phyloP scores from a whole-genome alignment of 92 coral and sea anemone species.

The Montipora capitata region DNA sequence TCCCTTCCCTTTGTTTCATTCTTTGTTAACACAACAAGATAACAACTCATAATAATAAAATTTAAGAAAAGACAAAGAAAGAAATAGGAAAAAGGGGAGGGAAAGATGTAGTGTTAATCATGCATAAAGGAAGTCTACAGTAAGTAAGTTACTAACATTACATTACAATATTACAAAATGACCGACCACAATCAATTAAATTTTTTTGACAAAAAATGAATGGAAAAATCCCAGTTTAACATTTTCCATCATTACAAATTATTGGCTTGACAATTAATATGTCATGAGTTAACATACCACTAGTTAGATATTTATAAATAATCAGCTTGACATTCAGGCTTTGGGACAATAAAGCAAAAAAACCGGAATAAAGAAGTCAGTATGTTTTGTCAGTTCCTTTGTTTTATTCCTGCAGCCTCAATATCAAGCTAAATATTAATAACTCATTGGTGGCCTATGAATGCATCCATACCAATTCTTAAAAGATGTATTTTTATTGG shows the following conservation, averaged over 20 bases:
- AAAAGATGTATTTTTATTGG: slow-evolving; percentile 15
- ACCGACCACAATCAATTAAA: not conserved
- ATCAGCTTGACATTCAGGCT: not conserved
- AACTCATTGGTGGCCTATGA: not conserved
- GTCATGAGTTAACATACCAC: no score
- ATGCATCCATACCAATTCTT: slow-evolving; percentile 15
- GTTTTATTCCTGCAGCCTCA: not conserved
- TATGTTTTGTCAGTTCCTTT: not conserved
- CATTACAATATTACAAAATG: not conserved
- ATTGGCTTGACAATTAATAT: no score
- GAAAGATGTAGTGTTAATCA: no score
- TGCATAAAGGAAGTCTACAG: not conserved
- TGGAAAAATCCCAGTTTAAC: not conserved
- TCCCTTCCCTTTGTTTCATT: not conserved
- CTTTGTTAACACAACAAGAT: not conserved
- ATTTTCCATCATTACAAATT: not conserved
- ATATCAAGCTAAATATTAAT: no score
- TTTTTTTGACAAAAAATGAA: not conserved
- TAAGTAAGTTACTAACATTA: slow-evolving; percentile 1
- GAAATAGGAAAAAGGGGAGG: not conserved
- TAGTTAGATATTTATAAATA: no score
- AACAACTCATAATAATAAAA: not conserved
- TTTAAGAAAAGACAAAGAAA: not conserved
- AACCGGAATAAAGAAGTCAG: not conserved
- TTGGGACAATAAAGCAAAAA: not conserved